These are phyloP conservation scores for Trachelipus rathkii DNA, from an alignment of 1,140 invertebrate genomes.

Conservation along the genomic window DNA sequence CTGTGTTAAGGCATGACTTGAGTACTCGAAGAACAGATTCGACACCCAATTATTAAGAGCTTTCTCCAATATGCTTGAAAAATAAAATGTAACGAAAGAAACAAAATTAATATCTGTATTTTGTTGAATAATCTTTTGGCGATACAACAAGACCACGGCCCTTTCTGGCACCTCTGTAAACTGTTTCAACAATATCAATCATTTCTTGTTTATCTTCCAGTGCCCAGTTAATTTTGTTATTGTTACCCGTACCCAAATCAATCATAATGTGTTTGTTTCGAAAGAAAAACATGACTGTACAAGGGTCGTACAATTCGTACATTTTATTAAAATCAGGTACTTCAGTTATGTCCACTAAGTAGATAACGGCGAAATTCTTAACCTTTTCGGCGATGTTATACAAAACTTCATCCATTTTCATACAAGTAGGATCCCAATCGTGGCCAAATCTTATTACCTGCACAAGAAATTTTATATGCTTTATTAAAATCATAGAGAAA, in stretches of 20 bases:
- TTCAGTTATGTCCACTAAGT: constrained; percentile 95
- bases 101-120: constrained; percentile 93
- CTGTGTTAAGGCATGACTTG: too few species aligned
- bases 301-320: constrained; percentile 99
- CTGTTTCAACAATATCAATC: constrained; percentile 97
- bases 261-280: constrained; percentile 99
- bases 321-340: constrained; percentile 96
- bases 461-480: too few species aligned
- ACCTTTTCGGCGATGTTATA: constrained; percentile 98
- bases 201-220: constrained; percentile 99
- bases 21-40: too few species aligned
- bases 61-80: too few species aligned
- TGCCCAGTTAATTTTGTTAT: constrained; percentile 99
- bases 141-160: constrained; percentile 98
- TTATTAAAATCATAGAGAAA: too few species aligned
- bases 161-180: constrained; percentile 97
- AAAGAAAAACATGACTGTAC: constrained; percentile 99
- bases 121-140: constrained; percentile 99
- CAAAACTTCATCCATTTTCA: constrained; percentile 99
- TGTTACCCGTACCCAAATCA: constrained; percentile 98
- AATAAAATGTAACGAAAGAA: not conserved
- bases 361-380: constrained; percentile 96
- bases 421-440: constrained; percentile 99
- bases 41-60: too few species aligned
- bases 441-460: constrained; percentile 67